Evolutionary conservation across 2,888 invertebrate species (phyloP), one percentile per base, ranked within the genome.

Genomic region (Melolontha melolontha): DNA sequence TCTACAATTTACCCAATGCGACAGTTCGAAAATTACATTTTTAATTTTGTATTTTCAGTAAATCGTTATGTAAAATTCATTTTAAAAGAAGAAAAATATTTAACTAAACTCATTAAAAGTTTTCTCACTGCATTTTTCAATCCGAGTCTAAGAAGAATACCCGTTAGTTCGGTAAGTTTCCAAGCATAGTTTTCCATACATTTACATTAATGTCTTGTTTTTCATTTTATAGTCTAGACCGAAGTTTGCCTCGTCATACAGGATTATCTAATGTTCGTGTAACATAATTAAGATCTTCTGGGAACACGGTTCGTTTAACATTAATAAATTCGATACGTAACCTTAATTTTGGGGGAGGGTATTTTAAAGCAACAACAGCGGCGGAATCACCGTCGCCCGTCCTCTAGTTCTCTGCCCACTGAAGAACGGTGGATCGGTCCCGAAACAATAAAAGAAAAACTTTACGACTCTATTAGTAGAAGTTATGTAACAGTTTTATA

Each of bases 271-370:
- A 10, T 34, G 34, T 22, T 29, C 47, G 27, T 44, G 14, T 47
- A 47, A 17, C 17, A 47, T 47, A 62, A 62, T 62, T 62, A 62
- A 62, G 47, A 62, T 62, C 47, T 62, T 62, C 59, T 39, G 39
- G 47, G 47, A 49, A 62, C 22, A 47, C 47, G 59, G 47, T 62
- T 62, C 59, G 47, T 62, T 62, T 49, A 62, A 62, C 47, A 47
- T 62, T 62, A 62, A 62, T 62, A 62, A 62, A 62, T 62, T 62
- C 59, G 47, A 62, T 62, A 62, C 47, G 47, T 62, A 62, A 62
- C 47, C 34, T 62, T 62, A 59, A 59, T 59, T 62, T 62, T 16
- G 34, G 47, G 14, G 34, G 59, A 59, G 44, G 55, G 59, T 16
- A 47, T 16, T 59, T 44, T 54, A 16, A 54, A 39, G 14, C 10